Base-by-base conservation (phyloP, 1,140 invertebrate genomes). In the Drosophila tsacasi region DNA sequence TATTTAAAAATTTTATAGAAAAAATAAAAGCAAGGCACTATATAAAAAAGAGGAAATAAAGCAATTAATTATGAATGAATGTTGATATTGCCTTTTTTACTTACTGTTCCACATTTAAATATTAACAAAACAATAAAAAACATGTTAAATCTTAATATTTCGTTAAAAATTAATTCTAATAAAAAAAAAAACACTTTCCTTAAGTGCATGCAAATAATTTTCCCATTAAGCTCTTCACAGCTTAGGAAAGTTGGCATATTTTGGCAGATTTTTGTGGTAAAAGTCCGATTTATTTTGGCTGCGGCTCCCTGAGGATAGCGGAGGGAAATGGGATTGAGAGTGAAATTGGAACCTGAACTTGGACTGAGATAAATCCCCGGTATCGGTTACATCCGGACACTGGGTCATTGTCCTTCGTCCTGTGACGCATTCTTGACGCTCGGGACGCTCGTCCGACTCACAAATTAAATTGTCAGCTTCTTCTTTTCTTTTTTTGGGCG, bases 381-480 rank as follows among this genome's bases (percentile, higher is more conserved):
- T 73, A 73, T 73, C 46, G 39, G 21, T 73, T 60, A 50, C 58
- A 66, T 19, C 39, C 39, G 55, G 57, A 58, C 68, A 47, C 32
- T 47, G 23, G 67, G 67, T 73, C 46, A 73, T 42, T 52, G 68
- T 60, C 67, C 67, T 17, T 19, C 13, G 39, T 67, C 67, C 69
- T 52, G 55, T 35, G 27, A 44, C 60, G 60, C 46, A 54, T 60
- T 61, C 37, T 13, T 13, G 12, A 44, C 10, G 30, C 62, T 55
- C n/a, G 10, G 25, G 47, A 39, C 27, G 1, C 39, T 39, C 9
- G 7, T 15, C 15, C 12, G 23, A 15, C 10, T 23, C 21, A 46
- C 37, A 73, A 73, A 73, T 73, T 73, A 37, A 73, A 73, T 73
- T 73, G 71, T 73, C 69, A 73, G 69, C 69, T 52, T 27, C 67